These are phyloP conservation scores for Porites evermanni DNA, from an alignment of 92 coral and sea anemone genomes.

Conservation along the genomic window DNA sequence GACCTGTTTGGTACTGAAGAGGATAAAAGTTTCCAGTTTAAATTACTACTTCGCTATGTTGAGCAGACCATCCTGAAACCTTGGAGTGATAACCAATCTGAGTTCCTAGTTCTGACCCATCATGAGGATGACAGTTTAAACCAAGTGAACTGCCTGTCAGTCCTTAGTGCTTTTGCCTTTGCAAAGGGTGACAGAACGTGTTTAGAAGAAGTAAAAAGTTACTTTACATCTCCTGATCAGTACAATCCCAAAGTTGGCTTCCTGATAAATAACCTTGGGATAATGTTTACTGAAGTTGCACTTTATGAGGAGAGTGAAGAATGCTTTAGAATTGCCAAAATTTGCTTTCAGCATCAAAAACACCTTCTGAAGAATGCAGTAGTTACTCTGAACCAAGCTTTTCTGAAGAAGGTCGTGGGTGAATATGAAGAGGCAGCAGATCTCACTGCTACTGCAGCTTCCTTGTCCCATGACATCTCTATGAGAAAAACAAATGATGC, in stretches of 20 bases:
- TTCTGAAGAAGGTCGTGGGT: constrained; percentile 1
- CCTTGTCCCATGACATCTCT: constrained; percentile 7
- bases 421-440: background rate
- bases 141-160: background rate
- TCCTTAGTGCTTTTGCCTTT: background rate
- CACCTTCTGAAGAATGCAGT: background rate
- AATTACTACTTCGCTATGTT: background rate
- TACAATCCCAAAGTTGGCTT: background rate
- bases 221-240: background rate
- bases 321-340: constrained; percentile 5
- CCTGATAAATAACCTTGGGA: constrained; percentile 24
- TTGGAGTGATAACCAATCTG: background rate
- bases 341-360: background rate
- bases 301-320: background rate
- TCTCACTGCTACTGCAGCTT: background rate
- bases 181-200: background rate
- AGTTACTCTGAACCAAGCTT: constrained; percentile 9
- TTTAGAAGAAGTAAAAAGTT: constrained; percentile 2
- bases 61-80: background rate
- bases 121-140: background rate
- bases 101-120: background rate
- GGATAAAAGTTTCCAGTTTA: background rate
- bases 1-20: background rate
- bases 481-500: constrained; percentile 18
- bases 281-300: background rate